Evolutionary conservation across 2,888 invertebrate genomes (phyloP), one percentile per base, ranked within the genome.

Genomic region (Andrena bucephala): DNA sequence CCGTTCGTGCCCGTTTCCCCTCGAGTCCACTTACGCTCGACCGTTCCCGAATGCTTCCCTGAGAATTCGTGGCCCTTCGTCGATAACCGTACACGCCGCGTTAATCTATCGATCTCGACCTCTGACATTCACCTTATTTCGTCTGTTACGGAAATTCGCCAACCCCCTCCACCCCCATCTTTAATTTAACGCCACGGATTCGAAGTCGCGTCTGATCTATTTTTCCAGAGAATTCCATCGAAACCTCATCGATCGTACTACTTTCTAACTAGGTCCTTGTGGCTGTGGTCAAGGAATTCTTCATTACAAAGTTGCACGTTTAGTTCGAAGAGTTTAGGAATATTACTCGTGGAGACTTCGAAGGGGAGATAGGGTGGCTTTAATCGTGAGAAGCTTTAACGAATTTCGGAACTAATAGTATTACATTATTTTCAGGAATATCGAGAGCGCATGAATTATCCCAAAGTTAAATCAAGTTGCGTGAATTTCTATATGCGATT

Each of bases 11-110:
- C 87, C 90, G 57, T 57, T 92, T 90, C 81, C 92, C 89, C 91
- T 82, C 85, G 92, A 92, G 92, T 91, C 93, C 92, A 93, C 92
- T 93, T 93, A 91, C 68, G 75, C 83, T 77, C 84, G 81, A 77
- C 85, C 79, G 69, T 75, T 75, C 85, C 70, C 83, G 78, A 86
- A 86, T 83, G 59, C 62, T 80, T 63, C 83, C 16, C 48, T 52
- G 13, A 66, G 79, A 78, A 72, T 84, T 78, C 78, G 57, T 59
- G 31, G 52, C 66, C 71, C 54, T 59, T 69, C 63, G 72, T 60
- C 82, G 67, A 81, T 83, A 68, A 52, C 69, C 65, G 27, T 65
- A 31, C 65, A 81, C 63, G 27, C 20, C 62, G 54, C 8, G 60
- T 69, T 71, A 78, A 83, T 82, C 83, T 82, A 83, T 77, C 74